Evolutionary conservation across 2,797 vertebrate genomes (phyloP).

Genomic region (Sciurus vulgaris): DNA sequence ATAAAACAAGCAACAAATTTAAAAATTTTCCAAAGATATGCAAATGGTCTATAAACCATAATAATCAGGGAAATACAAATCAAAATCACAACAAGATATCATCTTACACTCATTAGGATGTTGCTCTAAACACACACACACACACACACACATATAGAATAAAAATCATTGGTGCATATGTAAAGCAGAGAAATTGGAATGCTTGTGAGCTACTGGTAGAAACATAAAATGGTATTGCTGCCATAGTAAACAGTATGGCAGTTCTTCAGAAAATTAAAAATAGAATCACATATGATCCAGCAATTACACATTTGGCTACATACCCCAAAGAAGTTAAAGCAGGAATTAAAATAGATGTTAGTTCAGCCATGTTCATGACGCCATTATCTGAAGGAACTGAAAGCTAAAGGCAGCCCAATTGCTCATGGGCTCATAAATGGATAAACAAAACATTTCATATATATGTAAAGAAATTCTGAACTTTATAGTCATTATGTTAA

Average conservation of each 20-base stretch:
- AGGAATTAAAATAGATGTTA: neutral
- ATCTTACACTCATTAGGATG: neutral
- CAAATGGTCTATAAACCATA: neutral
- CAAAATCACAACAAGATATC: neutral
- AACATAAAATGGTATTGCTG: neutral
- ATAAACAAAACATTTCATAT: neutral
- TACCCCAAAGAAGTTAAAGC: neutral
- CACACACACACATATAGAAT: neutral
- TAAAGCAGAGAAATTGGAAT: neutral
- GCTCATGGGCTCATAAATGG: neutral
- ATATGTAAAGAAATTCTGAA: neutral
- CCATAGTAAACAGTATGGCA: neutral
- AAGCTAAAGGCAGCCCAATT: neutral
- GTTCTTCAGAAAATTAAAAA: neutral
- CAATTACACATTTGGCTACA: neutral
- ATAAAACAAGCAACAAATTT: neutral
- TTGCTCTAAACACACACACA: neutral
- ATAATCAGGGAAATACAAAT: constrained; percentile 26
- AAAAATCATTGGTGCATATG: neutral
- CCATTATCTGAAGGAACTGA: neutral
- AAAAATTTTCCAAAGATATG: neutral
- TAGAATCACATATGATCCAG: neutral
- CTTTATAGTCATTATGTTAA: neutral
- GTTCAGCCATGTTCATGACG: neutral
- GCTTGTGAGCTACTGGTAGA: neutral